Conservation (phyloP, 2,797 vertebrate genomes). For the Hydrolagus colliei region DNA sequence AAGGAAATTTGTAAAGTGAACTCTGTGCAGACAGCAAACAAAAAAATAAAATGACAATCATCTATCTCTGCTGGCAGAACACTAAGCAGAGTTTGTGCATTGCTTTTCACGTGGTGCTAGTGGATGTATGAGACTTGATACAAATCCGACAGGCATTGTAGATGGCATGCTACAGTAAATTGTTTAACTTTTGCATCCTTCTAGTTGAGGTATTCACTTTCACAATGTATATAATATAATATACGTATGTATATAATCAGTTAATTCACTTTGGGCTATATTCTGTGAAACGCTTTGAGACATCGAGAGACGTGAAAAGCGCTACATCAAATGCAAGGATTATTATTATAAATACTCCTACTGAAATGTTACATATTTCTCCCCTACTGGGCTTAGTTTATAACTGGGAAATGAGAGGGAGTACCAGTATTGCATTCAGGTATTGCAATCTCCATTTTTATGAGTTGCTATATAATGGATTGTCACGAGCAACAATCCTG, state of each 20-base stretch:
- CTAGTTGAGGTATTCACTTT: not conserved
- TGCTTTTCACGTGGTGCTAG: not conserved
- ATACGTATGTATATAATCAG: no score
- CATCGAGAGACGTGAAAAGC: no score
- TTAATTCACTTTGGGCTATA: no score
- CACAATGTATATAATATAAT: not conserved
- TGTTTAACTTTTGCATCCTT: not conserved
- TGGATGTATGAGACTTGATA: not conserved
- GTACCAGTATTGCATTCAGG: not conserved
- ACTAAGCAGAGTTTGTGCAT: not conserved
- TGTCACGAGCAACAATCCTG: not conserved
- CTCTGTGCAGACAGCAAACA: not conserved
- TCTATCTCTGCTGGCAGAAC: not conserved
- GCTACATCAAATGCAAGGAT: no score
- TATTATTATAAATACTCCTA: not conserved
- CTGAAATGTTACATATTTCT: not conserved
- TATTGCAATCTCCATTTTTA: not conserved
- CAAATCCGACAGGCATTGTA: not conserved
- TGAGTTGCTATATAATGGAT: not conserved
- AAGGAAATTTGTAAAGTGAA: conserved; percentile 10
- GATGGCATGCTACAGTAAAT: not conserved
- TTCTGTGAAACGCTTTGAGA: no score
- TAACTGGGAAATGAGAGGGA: not conserved
- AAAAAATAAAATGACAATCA: not conserved
- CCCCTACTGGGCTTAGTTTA: not conserved